These are phyloP conservation scores for Trichogramma dendrolimi DNA, from an alignment of 2,888 invertebrate species.

Conservation along the genomic window DNA sequence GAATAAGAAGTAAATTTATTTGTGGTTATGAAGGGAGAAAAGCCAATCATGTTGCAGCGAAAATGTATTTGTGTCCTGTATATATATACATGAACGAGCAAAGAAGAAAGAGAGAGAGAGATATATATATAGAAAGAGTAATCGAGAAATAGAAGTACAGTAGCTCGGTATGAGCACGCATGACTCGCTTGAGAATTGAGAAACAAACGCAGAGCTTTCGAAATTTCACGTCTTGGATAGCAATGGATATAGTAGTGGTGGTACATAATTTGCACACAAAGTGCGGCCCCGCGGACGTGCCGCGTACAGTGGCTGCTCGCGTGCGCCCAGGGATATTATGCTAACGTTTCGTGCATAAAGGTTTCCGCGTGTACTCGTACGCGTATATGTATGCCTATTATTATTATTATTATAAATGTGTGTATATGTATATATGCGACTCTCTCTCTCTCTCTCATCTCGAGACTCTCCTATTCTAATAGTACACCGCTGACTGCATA, in stretches of 20 bases:
- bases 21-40: no score
- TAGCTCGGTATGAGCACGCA: background rate
- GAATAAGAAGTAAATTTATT: no score
- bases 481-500: no score
- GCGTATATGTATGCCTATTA: background rate
- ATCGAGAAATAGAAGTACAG: constrained; percentile 5
- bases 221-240: no score
- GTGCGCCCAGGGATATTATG: constrained; percentile 43
- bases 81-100: no score
- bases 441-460: background rate
- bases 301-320: constrained; percentile 25
- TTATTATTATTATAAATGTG: background rate
- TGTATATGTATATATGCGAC: background rate
- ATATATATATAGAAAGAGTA: constrained; percentile 7
- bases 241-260: no score
- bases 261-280: constrained; percentile 49
- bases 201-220: no score
- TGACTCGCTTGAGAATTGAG: constrained; percentile 1
- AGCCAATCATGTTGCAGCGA: no score
- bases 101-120: background rate
- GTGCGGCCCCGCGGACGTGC: constrained; percentile 40
- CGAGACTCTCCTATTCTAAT: background rate
- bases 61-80: no score
- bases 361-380: constrained; percentile 18
- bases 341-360: constrained; percentile 41